phyloP scores from a whole-genome alignment of 2,888 invertebrate species.

The Spilosoma lubricipeda region DNA sequence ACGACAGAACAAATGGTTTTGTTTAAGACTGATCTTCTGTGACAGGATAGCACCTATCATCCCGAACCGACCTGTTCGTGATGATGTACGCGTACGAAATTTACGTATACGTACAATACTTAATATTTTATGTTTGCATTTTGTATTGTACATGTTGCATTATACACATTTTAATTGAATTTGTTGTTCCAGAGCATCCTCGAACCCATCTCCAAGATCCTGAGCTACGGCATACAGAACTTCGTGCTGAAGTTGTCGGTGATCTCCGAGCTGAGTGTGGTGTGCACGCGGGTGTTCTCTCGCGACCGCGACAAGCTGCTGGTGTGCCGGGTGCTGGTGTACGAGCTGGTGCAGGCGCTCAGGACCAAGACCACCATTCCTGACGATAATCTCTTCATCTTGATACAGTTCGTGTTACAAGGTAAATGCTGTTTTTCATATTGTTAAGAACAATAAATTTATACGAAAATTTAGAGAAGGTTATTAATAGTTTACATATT shows the following conservation, averaged over 20 bases:
- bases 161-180: too few relatives aligned
- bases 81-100: too few relatives aligned
- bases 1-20: too few relatives aligned
- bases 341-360: constrained; percentile 97
- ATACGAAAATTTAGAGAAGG: too few relatives aligned
- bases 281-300: constrained; percentile 95
- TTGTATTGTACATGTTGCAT: too few relatives aligned
- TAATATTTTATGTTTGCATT: too few relatives aligned
- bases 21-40: too few relatives aligned
- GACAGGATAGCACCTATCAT: too few relatives aligned
- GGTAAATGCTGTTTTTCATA: constrained; percentile 76
- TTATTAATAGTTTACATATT: too few relatives aligned
- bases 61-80: too few relatives aligned
- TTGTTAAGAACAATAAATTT: too few relatives aligned
- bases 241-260: constrained; percentile 92
- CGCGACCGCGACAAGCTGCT: constrained; percentile 98
- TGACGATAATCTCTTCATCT: constrained; percentile 96
- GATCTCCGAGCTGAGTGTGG: constrained; percentile 94
- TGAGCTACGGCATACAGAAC: constrained; percentile 97
- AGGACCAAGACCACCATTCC: constrained; percentile 98
- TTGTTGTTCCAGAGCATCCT: constrained; percentile 88
- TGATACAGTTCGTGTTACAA: constrained; percentile 95
- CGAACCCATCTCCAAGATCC: constrained; percentile 98
- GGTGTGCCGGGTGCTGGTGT: constrained; percentile 95
- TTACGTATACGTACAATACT: too few relatives aligned